Base-by-base conservation (phyloP, 2,113 vertebrate genomes). In the Neoarius graeffei region DNA sequence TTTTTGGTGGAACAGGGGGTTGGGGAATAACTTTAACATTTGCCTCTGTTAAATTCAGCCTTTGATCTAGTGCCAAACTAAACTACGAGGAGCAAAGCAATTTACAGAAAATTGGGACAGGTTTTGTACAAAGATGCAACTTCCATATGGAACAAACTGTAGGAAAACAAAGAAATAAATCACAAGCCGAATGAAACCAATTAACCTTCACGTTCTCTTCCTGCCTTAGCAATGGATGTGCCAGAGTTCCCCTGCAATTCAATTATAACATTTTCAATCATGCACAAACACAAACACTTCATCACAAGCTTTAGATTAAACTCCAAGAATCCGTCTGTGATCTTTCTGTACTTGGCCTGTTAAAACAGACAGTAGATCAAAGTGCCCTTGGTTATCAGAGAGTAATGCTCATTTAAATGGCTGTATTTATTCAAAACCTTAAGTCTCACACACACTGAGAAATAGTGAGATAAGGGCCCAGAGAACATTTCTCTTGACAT, bases 401-500 rank as follows among this genome's bases (percentile, higher is more conserved):
- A 91, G 93, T 94, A 94, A 95, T 93, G 93, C 93, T 94, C 94
- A 94, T 95, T 94, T 94, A 90, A 94, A 91, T 88, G 88, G 90
- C 92, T 60, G 82, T 87, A 92, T 94, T 94, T 93, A 93, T 93
- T 93, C 90, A 92, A 93, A 93, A 94, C 91, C 88, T 83, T 69
- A 91, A 94, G 93, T 93, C 94, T 93, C 91, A 91, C 92, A 93
- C 93, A 95, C 94, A 95, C 93, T 94, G 94, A 94, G 94, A 94
- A 94, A 94, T 87, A 87, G 86, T 88, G 89, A 94, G 94, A 95
- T 95, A 95, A 95, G 93, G 93, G 92, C 93, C 90, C 62, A 91
- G 94, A 93, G 94, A 95, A 93, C 93, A 94, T 95, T 95, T 94
- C 94, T 96, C 93, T 94, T 96, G 95, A 96, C 95, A 95, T 96